Base-by-base conservation (phyloP, 2,888 invertebrate genomes). In the Bellardia bayeri region DNA sequence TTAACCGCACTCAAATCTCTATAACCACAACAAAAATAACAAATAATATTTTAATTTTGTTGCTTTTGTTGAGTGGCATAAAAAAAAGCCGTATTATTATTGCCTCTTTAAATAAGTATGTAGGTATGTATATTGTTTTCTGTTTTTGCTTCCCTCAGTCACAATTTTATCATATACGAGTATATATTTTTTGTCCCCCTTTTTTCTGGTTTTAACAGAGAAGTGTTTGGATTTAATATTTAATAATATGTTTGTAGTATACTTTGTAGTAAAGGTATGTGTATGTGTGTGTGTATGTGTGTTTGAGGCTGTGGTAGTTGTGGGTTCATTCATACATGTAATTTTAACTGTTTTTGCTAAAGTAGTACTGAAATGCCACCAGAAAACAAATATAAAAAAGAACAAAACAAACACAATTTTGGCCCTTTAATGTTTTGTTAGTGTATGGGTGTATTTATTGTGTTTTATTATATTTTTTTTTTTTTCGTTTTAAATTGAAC, bases 11-110 rank as follows among this genome's bases (percentile, higher is more conserved):
- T 66, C 9, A 66, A 54, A 71, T 72, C 56, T 66, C 33, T 78
- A 14, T 72, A 72, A 64, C 84, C 78, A 64, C 78, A 84, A 84
- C 16, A 51, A 68, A 64, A 68, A 71, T 33, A 42, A 69, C 45
- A 78, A 81, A 69, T 13, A 71, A 56, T 71, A 54, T 71, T 68
- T 51, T 71, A 56, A 51, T 81, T 68, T 78, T 78, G 54, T 61
- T 61, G 23, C 61, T 82, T 74, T 63, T 42, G 23, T 69, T 45
- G 40, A 68, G 51, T 82, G 68, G 56, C 51, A 61, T 16, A 33
- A 33, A 54, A 23, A 23, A 64, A 82, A 68, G 56, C 74, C 74
- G 51, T 64, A 16, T 71, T 80, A 72, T 81, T 81, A 42, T 63
- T 40, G 54, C 54, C 64, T 76, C 64, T 66, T 76, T 30, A 68